Base-by-base conservation (phyloP, 2,888 invertebrate genomes). In the Pyrocoelia pectoralis region DNA sequence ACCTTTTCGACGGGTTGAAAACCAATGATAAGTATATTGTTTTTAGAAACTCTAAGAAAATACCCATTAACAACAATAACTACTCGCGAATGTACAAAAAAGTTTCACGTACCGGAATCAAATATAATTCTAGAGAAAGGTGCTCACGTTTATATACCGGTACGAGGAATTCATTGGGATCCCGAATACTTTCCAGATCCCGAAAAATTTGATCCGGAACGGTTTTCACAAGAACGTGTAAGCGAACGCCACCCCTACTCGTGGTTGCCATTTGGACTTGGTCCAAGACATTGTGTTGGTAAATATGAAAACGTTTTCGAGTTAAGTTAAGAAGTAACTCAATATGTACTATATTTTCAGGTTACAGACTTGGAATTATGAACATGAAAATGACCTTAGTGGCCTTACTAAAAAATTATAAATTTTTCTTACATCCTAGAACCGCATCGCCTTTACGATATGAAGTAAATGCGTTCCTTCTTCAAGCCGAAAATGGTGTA, bases 1-100 rank as follows among this genome's bases (percentile, higher is more conserved):
- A 4, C 2, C 8, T n/a, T n/a, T n/a, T n/a, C n/a, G n/a, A n/a
- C n/a, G n/a, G n/a, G n/a, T n/a, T n/a, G n/a, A n/a, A n/a, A n/a
- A n/a, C n/a, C n/a, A n/a, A n/a, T n/a, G n/a, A n/a, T n/a, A n/a
- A n/a, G n/a, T n/a, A n/a, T n/a, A n/a, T n/a, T n/a, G n/a, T 5
- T 13, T 43, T 12, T 12, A 43, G 43, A 43, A 43, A 43, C 43
- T 43, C 13, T 43, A 12, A 43, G 43, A 43, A 43, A 43, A 15
- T 43, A 43, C 17, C 43, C 43, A 6, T n/a, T 15, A 15, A 12
- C 17, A 5, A 8, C 43, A 43, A 15, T 13, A 15, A 13, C 4
- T 15, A 12, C 43, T 43, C 14, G 43, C 3, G 10, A 12, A 8
- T 43, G 43, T 15, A 43, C 14, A 4, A 15, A 43, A 43, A 13